Percentiles rank a stretch among this genome's conserved stretches.
phyloP scores from a whole-genome alignment of 2,113 vertebrate genomes.

The Apistogramma diplotaenia region DNA sequence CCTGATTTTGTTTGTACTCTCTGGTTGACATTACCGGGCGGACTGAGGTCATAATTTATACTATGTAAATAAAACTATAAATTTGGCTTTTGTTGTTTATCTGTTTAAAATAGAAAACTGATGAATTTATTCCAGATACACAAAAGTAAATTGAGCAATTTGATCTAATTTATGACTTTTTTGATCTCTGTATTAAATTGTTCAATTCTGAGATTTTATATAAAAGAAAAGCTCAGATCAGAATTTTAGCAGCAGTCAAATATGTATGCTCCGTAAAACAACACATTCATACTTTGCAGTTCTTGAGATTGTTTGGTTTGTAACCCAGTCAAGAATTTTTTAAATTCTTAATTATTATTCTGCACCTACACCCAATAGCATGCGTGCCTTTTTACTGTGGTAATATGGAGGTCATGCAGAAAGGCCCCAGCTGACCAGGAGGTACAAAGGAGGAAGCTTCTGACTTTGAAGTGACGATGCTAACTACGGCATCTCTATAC shows the following conservation, averaged over 20 bases:
- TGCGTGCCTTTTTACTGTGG: neutral
- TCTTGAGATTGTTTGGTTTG: neutral
- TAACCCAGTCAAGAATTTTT: neutral
- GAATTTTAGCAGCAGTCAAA: neutral
- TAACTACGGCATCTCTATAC: neutral
- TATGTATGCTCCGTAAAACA: neutral
- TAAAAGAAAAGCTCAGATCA: neutral
- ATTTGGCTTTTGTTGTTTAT: slow-evolving; percentile 20
- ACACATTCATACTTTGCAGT: neutral
- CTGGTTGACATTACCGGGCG: neutral
- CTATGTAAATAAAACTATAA: slow-evolving; percentile 38
- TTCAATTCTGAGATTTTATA: neutral
- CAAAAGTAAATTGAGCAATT: neutral
- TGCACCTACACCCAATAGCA: neutral
- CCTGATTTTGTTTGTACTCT: slow-evolving; percentile 15
- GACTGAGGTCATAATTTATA: slow-evolving; percentile 37
- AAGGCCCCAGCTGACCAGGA: neutral
- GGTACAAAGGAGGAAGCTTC: neutral
- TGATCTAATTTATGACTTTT: neutral
- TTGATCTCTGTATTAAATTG: neutral
- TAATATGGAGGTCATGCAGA: too few species aligned
- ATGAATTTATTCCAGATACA: neutral
- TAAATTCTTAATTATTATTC: too few species aligned
- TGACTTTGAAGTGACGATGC: neutral
- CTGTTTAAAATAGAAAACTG: neutral